Evolutionary conservation across 2,797 vertebrate species (phyloP).

Genomic region (Sciaenops ocellatus): DNA sequence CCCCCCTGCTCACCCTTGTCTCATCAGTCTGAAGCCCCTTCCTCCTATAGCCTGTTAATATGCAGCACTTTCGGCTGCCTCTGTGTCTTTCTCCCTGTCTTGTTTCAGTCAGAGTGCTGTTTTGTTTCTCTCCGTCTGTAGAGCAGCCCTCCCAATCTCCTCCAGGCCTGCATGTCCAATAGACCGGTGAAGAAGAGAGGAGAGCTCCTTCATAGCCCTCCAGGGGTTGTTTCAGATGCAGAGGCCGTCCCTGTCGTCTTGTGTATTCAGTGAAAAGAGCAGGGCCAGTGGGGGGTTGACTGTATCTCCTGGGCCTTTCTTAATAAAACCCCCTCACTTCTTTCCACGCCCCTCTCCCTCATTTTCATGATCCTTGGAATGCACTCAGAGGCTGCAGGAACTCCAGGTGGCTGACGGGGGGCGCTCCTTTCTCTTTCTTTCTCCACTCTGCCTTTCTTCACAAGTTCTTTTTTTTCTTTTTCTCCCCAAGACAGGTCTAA

Average conservation of each 20-base stretch:
- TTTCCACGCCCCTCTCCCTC: slow-evolving; percentile 12
- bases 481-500: slow-evolving; percentile 34
- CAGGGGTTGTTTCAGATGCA: slow-evolving; percentile 67
- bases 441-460: slow-evolving; percentile 33
- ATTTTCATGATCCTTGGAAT: slow-evolving; percentile 74
- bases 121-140: slow-evolving; percentile 48
- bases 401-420: slow-evolving; percentile 63
- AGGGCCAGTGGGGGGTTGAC: slow-evolving; percentile 54
- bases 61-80: slow-evolving; percentile 34
- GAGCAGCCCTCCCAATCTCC: slow-evolving; percentile 47
- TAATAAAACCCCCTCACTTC: slow-evolving; percentile 56
- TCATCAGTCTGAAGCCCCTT: slow-evolving; percentile 49
- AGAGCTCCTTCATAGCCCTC: slow-evolving; percentile 51
- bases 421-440: slow-evolving; percentile 63
- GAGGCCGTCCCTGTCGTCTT: slow-evolving; percentile 74
- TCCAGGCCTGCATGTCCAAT: slow-evolving; percentile 45
- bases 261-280: slow-evolving; percentile 79
- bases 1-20: slow-evolving; percentile 23
- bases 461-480: slow-evolving; percentile 4
- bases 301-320: slow-evolving; percentile 73
- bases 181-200: slow-evolving; percentile 54
- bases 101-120: slow-evolving; percentile 49
- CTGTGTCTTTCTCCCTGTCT: slow-evolving; percentile 48
- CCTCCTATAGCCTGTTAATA: slow-evolving; percentile 55
- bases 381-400: slow-evolving; percentile 70